Evolutionary conservation across 2,113 vertebrate species (phyloP), one percentile per base, ranked within the genome.

Genomic region (Girardinichthys multiradiatus): DNA sequence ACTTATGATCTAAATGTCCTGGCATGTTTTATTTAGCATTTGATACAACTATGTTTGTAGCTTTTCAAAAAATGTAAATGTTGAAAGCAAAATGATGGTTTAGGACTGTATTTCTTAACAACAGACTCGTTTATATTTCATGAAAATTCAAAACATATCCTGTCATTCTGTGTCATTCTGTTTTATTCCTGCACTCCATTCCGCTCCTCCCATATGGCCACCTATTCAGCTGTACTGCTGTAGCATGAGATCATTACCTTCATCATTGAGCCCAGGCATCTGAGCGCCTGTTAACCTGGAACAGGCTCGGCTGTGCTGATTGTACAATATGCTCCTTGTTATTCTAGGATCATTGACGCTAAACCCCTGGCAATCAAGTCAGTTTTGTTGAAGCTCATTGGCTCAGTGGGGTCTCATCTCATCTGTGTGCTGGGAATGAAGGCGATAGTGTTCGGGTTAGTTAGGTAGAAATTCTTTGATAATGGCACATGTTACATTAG

Each of bases 291-390:
- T 90, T 91, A 91, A 88, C 83, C 85, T 82, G 87, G 87, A 93
- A 85, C 85, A 89, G 86, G 63, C 82, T 75, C 67, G 68, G 84
- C 87, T 67, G 54, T 75, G 86, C 88, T 90, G 88, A 93, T 86
- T 81, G 82, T 71, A 77, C 93, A 94, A 93, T 94, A 91, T 94
- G 92, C 89, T 93, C 91, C 90, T 76, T 94, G 93, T 94, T 94
- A 94, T 94, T 93, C 91, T 80, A 91, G 91, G 91, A 91, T 93
- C 93, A 94, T 94, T 93, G 91, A 73, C 89, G 86, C 90, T 90
- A 89, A 91, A 92, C 84, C 88, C 89, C 77, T 77, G 86, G 91
- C 91, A 90, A 93, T 92, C 91, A 93, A 91, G 90, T 72, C 82
- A 76, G 88, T 90, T 94, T 92, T 86, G 89, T 83, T 73, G 89